Base-by-base conservation (phyloP, 2,888 invertebrate species). In the Philhelius pedissequus region DNA sequence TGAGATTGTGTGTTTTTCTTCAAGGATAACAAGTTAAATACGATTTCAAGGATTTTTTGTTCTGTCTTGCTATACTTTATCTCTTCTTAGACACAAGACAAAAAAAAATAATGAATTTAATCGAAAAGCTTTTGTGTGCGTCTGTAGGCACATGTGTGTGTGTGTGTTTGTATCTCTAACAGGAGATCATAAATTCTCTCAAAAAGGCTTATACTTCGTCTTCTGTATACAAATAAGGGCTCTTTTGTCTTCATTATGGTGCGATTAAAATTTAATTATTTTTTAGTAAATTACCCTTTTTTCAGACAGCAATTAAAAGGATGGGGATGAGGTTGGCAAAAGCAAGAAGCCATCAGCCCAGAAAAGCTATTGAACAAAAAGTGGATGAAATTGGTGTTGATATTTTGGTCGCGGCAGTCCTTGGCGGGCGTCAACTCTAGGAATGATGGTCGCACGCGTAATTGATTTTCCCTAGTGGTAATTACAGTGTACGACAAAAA, bases 1-100 rank as follows among this genome's bases (percentile, higher is more conserved):
- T 6, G n/a, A 69, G 48, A 22, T 15, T 43, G 38, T 74, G 56
- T 22, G 30, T 54, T 8, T 35, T 52, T n/a, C 56, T 66, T 64
- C 15, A 75, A 75, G 79, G 83, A 83, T 83, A 83, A 83, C 74
- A 83, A 83, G 69, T 70, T 83, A 74, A 83, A 83, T 79, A 58
- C 78, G 83, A 83, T 83, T 78, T 79, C 58, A 50, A 74, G 68
- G 68, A 78, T 69, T 70, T 68, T 35, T n/a, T n/a, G n/a, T n/a
- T 62, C 27, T 70, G 25, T 70, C 56, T 22, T 13, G n/a, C n/a
- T n/a, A 27, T 54, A 15, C 15, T 56, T 60, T 32, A 76, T 20
- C 58, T 22, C 38, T 48, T 48, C 20, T 13, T n/a, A 40, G 43
- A 45, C 54, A 69, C 68, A 48, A 75, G 43, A 69, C 68, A 48